phyloP scores from a whole-genome alignment of 1,140 invertebrate genomes.

The Tetramorium simillimum region DNA sequence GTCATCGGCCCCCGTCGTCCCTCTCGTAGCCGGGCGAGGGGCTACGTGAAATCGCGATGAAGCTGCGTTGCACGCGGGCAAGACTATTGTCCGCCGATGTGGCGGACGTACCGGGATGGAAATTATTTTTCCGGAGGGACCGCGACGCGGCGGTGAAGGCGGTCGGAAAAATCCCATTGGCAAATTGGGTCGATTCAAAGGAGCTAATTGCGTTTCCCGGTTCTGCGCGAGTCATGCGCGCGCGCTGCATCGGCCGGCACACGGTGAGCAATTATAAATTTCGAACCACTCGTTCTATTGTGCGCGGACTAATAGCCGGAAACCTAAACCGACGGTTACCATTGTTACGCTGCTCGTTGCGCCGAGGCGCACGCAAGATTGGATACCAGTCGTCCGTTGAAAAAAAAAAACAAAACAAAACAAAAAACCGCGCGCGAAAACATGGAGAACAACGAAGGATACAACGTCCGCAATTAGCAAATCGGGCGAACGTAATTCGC shows the following conservation, averaged over 20 bases:
- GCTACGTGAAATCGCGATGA: neutral
- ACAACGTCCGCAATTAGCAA: neutral
- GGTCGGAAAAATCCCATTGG: neutral
- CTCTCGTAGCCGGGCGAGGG: neutral
- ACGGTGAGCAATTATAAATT: constrained; percentile 27
- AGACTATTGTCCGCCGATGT: constrained; percentile 10
- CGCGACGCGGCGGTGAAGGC: neutral
- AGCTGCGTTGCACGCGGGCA: constrained; percentile 15
- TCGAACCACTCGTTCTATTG: neutral
- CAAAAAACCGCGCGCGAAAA: too few relatives aligned
- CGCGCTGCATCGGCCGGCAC: neutral
- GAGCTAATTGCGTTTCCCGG: constrained; percentile 18
- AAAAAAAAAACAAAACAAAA: neutral
- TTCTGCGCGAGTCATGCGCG: neutral
- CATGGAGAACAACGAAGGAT: neutral
- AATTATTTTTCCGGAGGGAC: constrained; percentile 19
- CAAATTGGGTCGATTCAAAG: constrained; percentile 34
- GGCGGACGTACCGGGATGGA: neutral
- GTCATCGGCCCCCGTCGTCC: neutral
- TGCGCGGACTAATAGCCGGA: constrained; percentile 1
- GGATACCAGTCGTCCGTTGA: neutral
- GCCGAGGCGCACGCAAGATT: neutral
- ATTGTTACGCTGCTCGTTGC: neutral
- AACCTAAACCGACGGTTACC: neutral
- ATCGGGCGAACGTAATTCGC: neutral